phyloP scores from a whole-genome alignment of 1,140 invertebrate genomes.

The Tribolium madens region DNA sequence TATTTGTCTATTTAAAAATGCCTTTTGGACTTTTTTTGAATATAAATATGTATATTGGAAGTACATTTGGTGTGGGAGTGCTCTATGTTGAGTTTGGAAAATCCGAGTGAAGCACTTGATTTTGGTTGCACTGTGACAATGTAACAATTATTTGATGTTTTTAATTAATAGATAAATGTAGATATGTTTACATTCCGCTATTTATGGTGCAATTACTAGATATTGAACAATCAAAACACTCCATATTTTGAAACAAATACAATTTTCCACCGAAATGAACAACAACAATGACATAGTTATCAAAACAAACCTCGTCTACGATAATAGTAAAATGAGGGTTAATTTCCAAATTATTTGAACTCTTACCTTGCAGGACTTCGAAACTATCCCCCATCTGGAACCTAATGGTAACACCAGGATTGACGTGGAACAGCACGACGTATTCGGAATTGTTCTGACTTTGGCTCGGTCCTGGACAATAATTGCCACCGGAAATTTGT shows the following conservation, averaged over 20 bases:
- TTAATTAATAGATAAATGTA: too few species aligned
- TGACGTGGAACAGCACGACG: slow-evolving; percentile 78
- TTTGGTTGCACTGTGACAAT: too few species aligned
- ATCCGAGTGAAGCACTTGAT: too few species aligned
- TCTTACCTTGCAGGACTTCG: slow-evolving; percentile 75
- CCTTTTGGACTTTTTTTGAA: too few species aligned
- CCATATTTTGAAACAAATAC: background rate
- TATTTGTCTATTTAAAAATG: too few species aligned
- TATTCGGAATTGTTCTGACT: slow-evolving; percentile 66
- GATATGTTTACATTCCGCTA: background rate
- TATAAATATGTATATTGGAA: too few species aligned
- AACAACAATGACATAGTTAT: background rate
- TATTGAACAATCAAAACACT: background rate
- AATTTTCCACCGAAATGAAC: background rate
- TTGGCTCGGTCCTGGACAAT: slow-evolving; percentile 56
- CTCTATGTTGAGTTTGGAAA: too few species aligned
- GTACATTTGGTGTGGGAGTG: too few species aligned
- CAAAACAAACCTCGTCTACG: too few species aligned
- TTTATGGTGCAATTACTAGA: background rate
- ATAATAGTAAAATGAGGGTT: too few species aligned
- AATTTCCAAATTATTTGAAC: too few species aligned
- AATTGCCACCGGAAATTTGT: slow-evolving; percentile 58
- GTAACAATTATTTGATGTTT: too few species aligned
- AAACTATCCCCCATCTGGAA: slow-evolving; percentile 75
- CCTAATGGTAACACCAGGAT: slow-evolving; percentile 77